Conservation (phyloP, 2,888 invertebrate species). For the Cordilura impudica region DNA sequence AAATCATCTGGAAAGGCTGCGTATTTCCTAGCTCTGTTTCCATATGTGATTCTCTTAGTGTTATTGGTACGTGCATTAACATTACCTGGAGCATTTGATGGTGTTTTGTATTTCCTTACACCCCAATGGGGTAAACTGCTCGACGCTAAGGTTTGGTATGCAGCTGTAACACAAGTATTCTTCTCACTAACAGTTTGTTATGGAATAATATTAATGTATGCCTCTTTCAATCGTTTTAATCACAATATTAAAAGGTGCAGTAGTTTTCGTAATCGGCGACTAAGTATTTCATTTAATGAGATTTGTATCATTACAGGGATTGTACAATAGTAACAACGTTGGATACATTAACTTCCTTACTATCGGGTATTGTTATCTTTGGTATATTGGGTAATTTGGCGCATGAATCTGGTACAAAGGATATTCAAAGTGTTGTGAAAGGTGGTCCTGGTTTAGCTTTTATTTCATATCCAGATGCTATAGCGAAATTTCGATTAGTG, state of each 20-base stretch:
- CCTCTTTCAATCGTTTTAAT: conserved; percentile 81
- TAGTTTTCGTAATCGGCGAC: conserved; percentile 12
- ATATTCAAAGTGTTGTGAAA: conserved; percentile 83
- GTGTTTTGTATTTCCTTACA: conserved; percentile 82
- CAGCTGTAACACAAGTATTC: conserved; percentile 82
- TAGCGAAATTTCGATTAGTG: conserved; percentile 79
- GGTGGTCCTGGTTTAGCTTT: conserved; percentile 89
- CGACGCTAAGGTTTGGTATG: conserved; percentile 81
- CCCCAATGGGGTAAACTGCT: conserved; percentile 81
- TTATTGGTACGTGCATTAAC: conserved; percentile 81
- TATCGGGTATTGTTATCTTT: conserved; percentile 90
- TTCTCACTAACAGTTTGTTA: conserved; percentile 82
- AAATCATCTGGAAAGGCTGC: conserved; percentile 82
- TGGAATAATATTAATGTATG: conserved; percentile 81
- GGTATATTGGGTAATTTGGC: conserved; percentile 90
- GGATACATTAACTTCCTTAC: conserved; percentile 89
- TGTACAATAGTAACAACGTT: conserved; percentile 88
- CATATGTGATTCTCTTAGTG: conserved; percentile 81
- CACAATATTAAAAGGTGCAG: conserved; percentile 82
- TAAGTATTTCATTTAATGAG: too few species aligned
- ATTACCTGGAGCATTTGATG: conserved; percentile 81
- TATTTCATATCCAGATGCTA: conserved; percentile 83
- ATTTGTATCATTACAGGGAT: conserved; percentile 80
- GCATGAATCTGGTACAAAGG: conserved; percentile 80
- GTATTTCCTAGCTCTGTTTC: conserved; percentile 85